phyloP scores from a whole-genome alignment of 2,797 vertebrate species.

The Poecile montanus region DNA sequence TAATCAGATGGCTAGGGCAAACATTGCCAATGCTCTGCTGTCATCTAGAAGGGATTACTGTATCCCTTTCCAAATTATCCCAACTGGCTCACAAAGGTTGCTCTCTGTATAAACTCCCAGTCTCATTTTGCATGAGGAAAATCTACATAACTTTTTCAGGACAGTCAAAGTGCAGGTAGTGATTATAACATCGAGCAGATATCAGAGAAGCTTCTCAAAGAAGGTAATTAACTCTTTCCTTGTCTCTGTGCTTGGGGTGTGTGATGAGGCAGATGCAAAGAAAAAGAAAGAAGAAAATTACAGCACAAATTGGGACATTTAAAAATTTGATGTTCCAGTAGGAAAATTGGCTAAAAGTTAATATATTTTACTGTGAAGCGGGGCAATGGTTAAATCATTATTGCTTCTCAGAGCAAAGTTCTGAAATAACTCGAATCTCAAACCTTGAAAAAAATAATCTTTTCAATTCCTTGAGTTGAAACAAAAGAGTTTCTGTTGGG shows the following conservation, averaged over 20 bases:
- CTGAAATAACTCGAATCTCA: neutral
- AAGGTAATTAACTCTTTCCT: neutral
- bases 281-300: neutral
- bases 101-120: neutral
- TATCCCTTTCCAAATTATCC: neutral
- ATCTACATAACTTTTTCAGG: neutral
- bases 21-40: neutral
- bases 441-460: neutral
- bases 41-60: neutral
- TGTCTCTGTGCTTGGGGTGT: accelerated
- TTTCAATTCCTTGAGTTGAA: neutral
- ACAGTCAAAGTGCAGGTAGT: neutral
- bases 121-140: neutral
- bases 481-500: neutral
- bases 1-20: neutral
- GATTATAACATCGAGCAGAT: accelerated
- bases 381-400: neutral
- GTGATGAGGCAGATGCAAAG: neutral
- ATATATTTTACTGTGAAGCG: neutral
- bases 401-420: neutral
- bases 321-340: neutral
- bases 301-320: neutral
- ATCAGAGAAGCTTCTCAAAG: neutral
- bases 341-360: neutral
- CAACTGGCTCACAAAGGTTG: neutral